These are phyloP conservation scores for Tryphoninae sp. DNA, from an alignment of 2,888 invertebrate genomes.

Conservation along the genomic window DNA sequence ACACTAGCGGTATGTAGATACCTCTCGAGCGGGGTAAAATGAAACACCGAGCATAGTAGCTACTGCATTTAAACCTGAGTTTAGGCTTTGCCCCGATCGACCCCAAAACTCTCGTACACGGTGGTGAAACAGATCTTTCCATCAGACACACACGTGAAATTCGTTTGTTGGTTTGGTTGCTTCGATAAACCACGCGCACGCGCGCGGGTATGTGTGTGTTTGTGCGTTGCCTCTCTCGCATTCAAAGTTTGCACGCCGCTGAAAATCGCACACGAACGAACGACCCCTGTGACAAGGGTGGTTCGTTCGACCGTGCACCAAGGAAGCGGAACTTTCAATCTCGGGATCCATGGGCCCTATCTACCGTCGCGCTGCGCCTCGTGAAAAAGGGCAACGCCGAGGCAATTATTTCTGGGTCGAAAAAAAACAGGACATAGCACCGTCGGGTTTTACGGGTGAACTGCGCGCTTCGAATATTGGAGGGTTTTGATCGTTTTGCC, in stretches of 20 bases:
- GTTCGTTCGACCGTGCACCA: conserved; percentile 46
- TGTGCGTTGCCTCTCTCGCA: conserved; percentile 16
- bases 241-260: conserved; percentile 41
- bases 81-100: too few relatives aligned
- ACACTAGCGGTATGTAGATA: too few relatives aligned
- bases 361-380: conserved; percentile 13
- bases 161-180: conserved; percentile 23
- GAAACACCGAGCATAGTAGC: too few relatives aligned
- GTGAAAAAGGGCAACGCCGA: conserved; percentile 38
- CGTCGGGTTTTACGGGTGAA: conserved; percentile 43
- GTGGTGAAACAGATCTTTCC: too few relatives aligned
- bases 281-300: conserved; percentile 42
- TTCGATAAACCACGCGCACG: not conserved
- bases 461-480: conserved; percentile 33
- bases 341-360: conserved; percentile 26
- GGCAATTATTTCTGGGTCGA: conserved; percentile 54
- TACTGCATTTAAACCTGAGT: too few relatives aligned
- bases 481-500: conserved; percentile 37
- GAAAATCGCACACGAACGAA: conserved; percentile 46
- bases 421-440: conserved; percentile 9
- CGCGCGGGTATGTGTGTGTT: not conserved
- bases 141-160: not conserved
- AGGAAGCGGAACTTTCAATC: conserved; percentile 58
- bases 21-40: too few relatives aligned
- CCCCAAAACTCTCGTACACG: too few relatives aligned